phyloP scores from a whole-genome alignment of 2,797 vertebrate species.

The Pseudomugil tenellus region DNA sequence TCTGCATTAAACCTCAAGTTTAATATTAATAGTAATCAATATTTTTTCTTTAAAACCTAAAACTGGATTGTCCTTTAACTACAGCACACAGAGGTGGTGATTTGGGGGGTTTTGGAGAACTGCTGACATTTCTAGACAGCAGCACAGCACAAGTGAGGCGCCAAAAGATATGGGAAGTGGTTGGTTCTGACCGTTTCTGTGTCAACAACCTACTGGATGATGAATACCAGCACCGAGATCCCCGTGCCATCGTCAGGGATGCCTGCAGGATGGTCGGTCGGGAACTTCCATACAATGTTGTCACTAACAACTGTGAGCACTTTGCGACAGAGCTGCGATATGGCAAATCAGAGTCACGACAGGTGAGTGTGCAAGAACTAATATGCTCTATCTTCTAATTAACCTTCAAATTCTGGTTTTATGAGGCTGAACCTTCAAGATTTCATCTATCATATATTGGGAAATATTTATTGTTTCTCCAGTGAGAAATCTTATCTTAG shows the following conservation, averaged over 20 bases:
- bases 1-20: neutral
- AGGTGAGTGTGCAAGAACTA: constrained; percentile 62
- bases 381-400: neutral
- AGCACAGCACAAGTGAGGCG: constrained; percentile 73
- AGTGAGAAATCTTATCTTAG: constrained; percentile 12
- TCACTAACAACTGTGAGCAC: constrained; percentile 83
- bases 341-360: constrained; percentile 72
- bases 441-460: neutral
- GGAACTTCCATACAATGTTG: constrained; percentile 65
- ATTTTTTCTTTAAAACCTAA: neutral
- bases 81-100: neutral
- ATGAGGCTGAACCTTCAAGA: neutral
- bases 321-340: constrained; percentile 84
- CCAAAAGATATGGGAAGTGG: constrained; percentile 74
- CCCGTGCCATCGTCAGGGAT: constrained; percentile 59
- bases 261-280: constrained; percentile 69
- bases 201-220: constrained; percentile 82
- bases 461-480: neutral
- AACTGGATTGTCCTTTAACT: constrained; percentile 38
- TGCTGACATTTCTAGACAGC: constrained; percentile 58
- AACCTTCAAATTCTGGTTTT: neutral
- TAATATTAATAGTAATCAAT: too few relatives aligned
- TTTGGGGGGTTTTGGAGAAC: constrained; percentile 4
- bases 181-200: constrained; percentile 38
- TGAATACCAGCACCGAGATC: constrained; percentile 40